Conservation (phyloP, 2,113 vertebrate genomes). For the Dromiciops gliroides region DNA sequence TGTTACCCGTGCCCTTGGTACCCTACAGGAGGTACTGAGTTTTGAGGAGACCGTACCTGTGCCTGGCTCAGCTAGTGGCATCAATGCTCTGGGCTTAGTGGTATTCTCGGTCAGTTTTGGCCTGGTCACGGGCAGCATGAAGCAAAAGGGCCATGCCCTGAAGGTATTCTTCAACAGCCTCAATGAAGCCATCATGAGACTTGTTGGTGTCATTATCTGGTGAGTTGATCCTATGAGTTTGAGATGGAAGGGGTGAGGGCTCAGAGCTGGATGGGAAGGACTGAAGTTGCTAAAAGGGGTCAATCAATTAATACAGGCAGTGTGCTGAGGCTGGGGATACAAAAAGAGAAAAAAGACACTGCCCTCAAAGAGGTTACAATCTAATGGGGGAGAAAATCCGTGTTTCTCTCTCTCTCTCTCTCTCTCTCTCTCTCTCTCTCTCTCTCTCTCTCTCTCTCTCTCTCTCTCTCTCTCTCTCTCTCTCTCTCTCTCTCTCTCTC, state of each 20-base stretch:
- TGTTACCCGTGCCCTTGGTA: conserved; percentile 84
- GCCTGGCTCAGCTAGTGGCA: conserved; percentile 91
- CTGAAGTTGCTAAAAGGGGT: background rate
- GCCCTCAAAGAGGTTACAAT: background rate
- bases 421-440: too few species aligned
- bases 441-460: too few species aligned
- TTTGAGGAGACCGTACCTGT: conserved; percentile 92
- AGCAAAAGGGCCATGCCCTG: conserved; percentile 93
- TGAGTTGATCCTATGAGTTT: conserved; percentile 81
- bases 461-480: too few species aligned
- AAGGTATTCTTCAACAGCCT: conserved; percentile 96
- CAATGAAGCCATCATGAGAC: conserved; percentile 97
- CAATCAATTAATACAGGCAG: background rate
- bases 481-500: too few species aligned
- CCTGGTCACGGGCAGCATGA: conserved; percentile 96
- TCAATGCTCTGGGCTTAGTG: conserved; percentile 96
- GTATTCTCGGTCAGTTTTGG: conserved; percentile 98
- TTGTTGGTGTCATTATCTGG: conserved; percentile 98
- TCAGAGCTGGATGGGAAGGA: background rate
- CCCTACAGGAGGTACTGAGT: conserved; percentile 87
- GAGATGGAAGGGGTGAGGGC: background rate
- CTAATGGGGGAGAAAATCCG: background rate
- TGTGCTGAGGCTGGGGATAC: background rate
- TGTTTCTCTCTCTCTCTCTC: too few species aligned
- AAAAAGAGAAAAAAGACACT: background rate